A percentile compares a stretch with the other conserved stretches of the same genome.
These are phyloP conservation scores for Haemorhous mexicanus DNA, from an alignment of 2,113 vertebrate species.

Conservation along the genomic window DNA sequence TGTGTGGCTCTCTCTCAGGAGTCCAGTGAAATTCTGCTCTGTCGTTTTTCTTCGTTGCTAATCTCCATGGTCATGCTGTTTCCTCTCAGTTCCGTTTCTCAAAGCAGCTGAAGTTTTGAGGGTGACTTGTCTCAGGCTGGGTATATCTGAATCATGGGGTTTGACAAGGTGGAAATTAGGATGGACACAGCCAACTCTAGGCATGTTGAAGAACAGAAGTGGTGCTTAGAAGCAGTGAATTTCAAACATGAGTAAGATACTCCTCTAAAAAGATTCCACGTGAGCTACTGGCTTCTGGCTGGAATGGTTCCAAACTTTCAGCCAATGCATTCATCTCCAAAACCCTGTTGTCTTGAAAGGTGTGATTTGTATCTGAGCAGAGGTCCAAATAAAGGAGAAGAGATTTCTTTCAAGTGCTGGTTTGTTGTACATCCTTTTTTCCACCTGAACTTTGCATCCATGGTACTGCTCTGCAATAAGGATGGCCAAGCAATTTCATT, in stretches of 20 bases:
- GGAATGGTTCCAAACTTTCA: neutral
- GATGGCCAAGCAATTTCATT: neutral
- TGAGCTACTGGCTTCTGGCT: neutral
- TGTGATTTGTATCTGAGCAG: neutral
- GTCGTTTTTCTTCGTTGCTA: neutral
- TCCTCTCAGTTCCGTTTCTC: neutral
- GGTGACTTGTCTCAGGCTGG: neutral
- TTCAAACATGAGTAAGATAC: neutral
- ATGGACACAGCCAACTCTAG: neutral
- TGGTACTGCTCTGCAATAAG: neutral
- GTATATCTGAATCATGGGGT: neutral
- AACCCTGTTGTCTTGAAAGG: neutral
- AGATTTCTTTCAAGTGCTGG: neutral
- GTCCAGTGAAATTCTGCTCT: neutral
- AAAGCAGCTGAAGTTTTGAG: constrained; percentile 38
- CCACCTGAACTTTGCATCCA: neutral
- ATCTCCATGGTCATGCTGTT: neutral
- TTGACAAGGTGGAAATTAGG: constrained; percentile 23
- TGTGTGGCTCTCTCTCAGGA: neutral
- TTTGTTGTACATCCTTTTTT: neutral
- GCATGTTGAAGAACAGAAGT: neutral
- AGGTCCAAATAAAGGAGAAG: neutral
- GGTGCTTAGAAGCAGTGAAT: neutral
- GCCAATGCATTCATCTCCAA: neutral
- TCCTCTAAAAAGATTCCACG: neutral